Evolutionary conservation across 1,140 invertebrate species (phyloP).

Genomic region (Neodiprion fabricii): DNA sequence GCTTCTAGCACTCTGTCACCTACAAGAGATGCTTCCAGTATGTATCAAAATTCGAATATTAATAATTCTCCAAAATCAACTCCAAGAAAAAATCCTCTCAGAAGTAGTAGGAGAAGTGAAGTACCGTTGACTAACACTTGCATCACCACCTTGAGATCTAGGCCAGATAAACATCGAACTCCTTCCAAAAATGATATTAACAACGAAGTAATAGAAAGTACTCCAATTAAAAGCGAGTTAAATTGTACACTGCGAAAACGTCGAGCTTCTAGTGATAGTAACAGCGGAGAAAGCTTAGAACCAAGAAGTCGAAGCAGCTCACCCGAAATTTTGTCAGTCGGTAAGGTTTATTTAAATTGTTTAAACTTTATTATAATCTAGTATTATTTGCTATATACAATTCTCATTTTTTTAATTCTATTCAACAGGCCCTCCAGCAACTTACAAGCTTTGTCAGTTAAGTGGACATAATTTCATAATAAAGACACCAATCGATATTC

Average conservation of each 20-base stretch:
- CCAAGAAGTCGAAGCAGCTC: neutral
- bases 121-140: neutral
- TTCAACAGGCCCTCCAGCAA: conserved; percentile 24
- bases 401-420: conserved; percentile 18
- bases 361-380: neutral
- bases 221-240: neutral
- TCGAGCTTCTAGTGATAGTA: neutral
- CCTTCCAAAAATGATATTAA: neutral
- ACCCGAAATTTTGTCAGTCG: neutral
- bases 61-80: neutral
- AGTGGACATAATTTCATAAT: conserved; percentile 15
- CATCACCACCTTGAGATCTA: neutral
- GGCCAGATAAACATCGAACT: neutral
- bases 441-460: conserved; percentile 20
- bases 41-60: neutral
- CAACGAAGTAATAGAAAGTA: neutral
- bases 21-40: neutral
- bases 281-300: neutral
- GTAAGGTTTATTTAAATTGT: neutral
- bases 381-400: neutral
- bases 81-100: neutral
- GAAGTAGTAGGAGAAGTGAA: neutral
- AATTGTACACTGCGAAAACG: neutral
- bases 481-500: conserved; percentile 19
- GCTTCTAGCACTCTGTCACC: neutral